Evolutionary conservation across 2,888 invertebrate species (phyloP).

Genomic region (Phengaris arion): DNA sequence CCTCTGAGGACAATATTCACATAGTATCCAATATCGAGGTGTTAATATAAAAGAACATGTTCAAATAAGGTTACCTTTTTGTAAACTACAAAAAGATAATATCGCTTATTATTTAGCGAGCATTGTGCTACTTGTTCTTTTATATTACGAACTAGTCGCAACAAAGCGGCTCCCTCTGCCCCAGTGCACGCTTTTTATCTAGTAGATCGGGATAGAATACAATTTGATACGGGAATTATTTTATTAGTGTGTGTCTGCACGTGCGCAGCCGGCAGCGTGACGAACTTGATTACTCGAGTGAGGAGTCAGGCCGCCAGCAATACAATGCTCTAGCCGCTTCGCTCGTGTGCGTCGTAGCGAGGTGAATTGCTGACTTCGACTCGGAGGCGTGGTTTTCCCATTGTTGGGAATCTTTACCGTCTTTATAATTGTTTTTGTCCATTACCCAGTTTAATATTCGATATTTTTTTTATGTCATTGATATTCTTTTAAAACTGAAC

Average conservation of each 20-base stretch:
- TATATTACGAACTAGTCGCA: constrained; percentile 71
- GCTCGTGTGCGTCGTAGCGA: constrained; percentile 50
- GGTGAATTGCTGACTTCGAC: constrained; percentile 52
- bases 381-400: constrained; percentile 26
- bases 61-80: constrained; percentile 21
- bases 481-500: too few species aligned
- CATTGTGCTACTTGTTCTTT: constrained; percentile 52
- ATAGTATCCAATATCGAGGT: neutral
- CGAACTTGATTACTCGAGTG: constrained; percentile 72
- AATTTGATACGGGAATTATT: constrained; percentile 80
- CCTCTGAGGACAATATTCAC: neutral
- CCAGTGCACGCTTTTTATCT: constrained; percentile 68
- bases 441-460: too few species aligned
- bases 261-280: constrained; percentile 67
- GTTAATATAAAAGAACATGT: constrained; percentile 7
- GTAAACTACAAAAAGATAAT: constrained; percentile 27
- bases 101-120: constrained; percentile 25
- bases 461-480: too few species aligned
- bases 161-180: constrained; percentile 72
- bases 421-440: too few species aligned
- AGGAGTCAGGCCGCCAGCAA: constrained; percentile 57
- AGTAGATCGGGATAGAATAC: constrained; percentile 76
- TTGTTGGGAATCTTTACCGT: neutral
- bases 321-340: constrained; percentile 70
- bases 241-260: constrained; percentile 75